A percentile compares a stretch with the other conserved stretches of the same genome.
These are phyloP conservation scores for Scaptomyza flava DNA, from an alignment of 2,888 invertebrate genomes.

Conservation along the genomic window DNA sequence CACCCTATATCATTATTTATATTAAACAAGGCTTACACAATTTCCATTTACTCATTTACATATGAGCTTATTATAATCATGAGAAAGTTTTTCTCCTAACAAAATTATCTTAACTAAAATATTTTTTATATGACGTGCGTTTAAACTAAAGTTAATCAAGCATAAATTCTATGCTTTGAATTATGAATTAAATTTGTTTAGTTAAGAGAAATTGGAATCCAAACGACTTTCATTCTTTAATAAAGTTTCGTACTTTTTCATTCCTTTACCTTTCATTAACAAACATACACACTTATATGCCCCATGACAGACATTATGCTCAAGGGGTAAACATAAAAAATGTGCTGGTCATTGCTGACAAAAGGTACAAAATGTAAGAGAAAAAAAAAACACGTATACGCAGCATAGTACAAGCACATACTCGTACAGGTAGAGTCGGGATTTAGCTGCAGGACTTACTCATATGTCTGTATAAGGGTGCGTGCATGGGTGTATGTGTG, in stretches of 20 bases:
- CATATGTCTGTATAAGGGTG: not conserved
- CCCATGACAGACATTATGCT: not conserved
- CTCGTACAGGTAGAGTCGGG: conserved; percentile 2
- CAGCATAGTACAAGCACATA: conserved; percentile 21
- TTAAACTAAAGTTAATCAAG: no score
- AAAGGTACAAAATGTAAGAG: conserved; percentile 6
- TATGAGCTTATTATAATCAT: not conserved
- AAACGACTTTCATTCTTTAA: not conserved
- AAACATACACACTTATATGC: not conserved
- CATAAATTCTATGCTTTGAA: no score
- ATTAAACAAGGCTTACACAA: not conserved
- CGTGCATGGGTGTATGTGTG: conserved; percentile 4
- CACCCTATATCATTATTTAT: not conserved
- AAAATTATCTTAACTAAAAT: no score
- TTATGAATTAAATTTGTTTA: not conserved
- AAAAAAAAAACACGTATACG: conserved; percentile 40
- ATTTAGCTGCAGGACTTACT: not conserved
- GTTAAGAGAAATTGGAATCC: not conserved
- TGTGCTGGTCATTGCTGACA: conserved; percentile 54
- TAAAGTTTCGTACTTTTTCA: no score
- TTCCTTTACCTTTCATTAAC: no score
- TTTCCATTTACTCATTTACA: no score
- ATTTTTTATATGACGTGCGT: no score
- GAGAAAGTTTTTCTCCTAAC: no score
- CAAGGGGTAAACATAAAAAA: conserved; percentile 30